Evolutionary conservation across 2,888 invertebrate species (phyloP).

Genomic region (Sinodicranocentrus sp.): DNA sequence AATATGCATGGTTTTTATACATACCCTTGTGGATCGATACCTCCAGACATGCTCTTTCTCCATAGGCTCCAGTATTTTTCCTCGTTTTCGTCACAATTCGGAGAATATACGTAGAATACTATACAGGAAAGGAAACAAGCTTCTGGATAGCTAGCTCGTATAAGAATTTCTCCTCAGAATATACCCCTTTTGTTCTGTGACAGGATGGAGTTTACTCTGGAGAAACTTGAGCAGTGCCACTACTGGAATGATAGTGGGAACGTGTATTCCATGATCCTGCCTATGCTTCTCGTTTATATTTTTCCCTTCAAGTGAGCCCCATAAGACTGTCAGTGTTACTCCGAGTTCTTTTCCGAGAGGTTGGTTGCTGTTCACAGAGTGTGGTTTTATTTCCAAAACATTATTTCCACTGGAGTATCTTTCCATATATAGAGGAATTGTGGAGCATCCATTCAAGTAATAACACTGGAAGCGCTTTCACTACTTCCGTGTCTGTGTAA

Average conservation of each 20-base stretch:
- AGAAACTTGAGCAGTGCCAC: neutral
- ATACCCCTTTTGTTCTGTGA: neutral
- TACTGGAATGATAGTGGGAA: neutral
- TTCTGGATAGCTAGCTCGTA: neutral
- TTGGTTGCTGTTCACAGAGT: conserved; percentile 3
- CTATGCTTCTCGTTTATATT: neutral
- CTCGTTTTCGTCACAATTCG: conserved; percentile 51
- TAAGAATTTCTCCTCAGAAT: neutral
- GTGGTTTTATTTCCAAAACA: neutral
- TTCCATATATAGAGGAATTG: neutral
- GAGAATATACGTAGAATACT: conserved; percentile 8
- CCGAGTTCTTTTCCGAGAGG: conserved; percentile 63
- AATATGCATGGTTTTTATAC: too few relatives aligned
- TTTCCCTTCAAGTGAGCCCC: neutral
- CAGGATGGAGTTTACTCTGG: neutral
- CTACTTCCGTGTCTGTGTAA: neutral
- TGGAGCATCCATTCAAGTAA: too few relatives aligned
- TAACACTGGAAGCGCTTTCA: neutral
- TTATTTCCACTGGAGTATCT: neutral
- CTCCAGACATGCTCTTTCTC: conserved; percentile 29
- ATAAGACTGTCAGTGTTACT: conserved; percentile 57
- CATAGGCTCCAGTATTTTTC: neutral
- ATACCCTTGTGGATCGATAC: conserved; percentile 27
- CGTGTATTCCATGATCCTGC: neutral
- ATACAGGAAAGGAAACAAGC: neutral